Percentiles rank a stretch among this genome's conserved stretches.
Evolutionary conservation across 2,113 vertebrate genomes (phyloP).

Genomic region (Symphodus melops): DNA sequence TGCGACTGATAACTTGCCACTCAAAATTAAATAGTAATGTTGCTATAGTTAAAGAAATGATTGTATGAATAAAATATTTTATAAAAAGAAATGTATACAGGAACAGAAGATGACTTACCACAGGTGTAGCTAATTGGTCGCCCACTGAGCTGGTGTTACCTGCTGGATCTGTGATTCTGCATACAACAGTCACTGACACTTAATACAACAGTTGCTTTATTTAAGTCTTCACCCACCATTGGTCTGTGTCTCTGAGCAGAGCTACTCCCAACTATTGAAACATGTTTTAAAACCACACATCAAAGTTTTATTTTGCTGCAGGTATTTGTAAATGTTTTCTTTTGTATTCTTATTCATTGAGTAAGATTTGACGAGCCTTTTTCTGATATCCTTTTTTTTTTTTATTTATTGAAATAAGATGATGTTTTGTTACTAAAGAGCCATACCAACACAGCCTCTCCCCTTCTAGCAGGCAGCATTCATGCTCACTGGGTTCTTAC

Average conservation of each 20-base stretch:
- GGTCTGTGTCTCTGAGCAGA: constrained; percentile 82
- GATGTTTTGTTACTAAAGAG: constrained; percentile 86
- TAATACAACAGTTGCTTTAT: constrained; percentile 82
- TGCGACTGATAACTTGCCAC: constrained; percentile 89
- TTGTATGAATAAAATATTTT: constrained; percentile 99
- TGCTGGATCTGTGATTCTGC: constrained; percentile 73
- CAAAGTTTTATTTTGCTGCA: constrained; percentile 85
- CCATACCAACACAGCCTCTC: constrained; percentile 83
- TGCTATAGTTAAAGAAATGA: constrained; percentile 93
- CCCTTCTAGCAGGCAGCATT: constrained; percentile 30
- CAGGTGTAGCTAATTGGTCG: constrained; percentile 79
- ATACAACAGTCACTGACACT: constrained; percentile 78
- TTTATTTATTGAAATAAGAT: constrained; percentile 90
- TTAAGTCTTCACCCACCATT: constrained; percentile 39
- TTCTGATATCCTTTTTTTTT: constrained; percentile 86
- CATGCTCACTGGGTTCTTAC: constrained; percentile 32
- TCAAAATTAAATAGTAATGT: constrained; percentile 92
- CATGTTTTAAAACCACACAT: constrained; percentile 51
- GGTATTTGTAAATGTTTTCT: constrained; percentile 90
- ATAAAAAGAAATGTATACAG: constrained; percentile 93
- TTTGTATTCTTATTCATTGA: constrained; percentile 87
- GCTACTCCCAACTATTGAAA: constrained; percentile 79
- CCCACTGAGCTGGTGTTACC: constrained; percentile 86
- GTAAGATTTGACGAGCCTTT: constrained; percentile 85
- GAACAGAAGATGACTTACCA: constrained; percentile 89